A percentile compares a stretch with the other conserved stretches of the same genome.
These are phyloP conservation scores for Drosophila imparisetae DNA, from an alignment of 2,888 invertebrate genomes.

Conservation along the genomic window DNA sequence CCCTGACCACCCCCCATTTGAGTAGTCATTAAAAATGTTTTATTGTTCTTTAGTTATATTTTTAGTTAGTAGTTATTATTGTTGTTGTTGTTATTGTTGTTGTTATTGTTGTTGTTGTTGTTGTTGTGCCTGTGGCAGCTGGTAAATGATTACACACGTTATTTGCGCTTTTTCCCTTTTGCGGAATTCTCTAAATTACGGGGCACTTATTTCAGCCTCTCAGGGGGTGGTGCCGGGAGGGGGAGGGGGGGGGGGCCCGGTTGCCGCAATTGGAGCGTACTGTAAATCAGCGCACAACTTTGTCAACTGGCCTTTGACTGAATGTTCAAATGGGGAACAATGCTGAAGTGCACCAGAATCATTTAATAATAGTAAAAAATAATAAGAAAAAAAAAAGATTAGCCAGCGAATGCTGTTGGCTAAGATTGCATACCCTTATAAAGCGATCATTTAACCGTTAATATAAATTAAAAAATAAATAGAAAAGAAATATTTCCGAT, in stretches of 20 bases:
- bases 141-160: constrained; percentile 64
- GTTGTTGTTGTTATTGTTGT: constrained; percentile 6
- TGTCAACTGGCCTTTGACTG: constrained; percentile 35
- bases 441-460: background rate
- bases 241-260: background rate
- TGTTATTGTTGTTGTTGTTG: background rate
- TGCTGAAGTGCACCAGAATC: background rate
- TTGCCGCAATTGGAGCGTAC: constrained; percentile 43
- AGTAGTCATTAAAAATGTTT: constrained; percentile 65
- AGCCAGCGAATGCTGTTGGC: too few relatives aligned
- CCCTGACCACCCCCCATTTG: constrained; percentile 31
- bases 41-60: constrained; percentile 45
- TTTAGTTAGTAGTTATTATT: background rate
- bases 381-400: background rate
- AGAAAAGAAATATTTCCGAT: background rate
- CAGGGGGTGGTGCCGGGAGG: background rate
- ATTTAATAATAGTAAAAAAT: background rate
- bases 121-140: constrained; percentile 32
- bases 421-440: too few relatives aligned
- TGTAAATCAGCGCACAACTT: constrained; percentile 29
- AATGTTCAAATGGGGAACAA: background rate
- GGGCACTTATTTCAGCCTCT: constrained; percentile 33
- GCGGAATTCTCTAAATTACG: constrained; percentile 38
- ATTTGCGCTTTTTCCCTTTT: constrained; percentile 22
- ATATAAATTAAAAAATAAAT: background rate